Percentiles rank a stretch among this genome's conserved stretches.
phyloP scores from a whole-genome alignment of 2,113 vertebrate species.

The Chaetodon trifascialis region DNA sequence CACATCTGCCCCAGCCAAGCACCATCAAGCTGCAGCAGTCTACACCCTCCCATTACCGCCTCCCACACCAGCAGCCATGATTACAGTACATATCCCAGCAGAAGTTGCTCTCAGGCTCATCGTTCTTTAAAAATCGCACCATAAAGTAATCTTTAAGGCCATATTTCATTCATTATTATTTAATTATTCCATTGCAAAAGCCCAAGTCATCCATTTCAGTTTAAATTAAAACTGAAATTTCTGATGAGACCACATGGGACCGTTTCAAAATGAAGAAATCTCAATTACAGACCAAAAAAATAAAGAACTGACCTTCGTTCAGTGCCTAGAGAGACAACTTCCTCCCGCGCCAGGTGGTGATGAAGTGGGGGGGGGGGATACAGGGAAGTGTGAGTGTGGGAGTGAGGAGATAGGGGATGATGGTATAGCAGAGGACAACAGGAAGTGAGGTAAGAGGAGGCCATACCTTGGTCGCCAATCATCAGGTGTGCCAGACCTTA shows the following conservation, averaged over 20 bases:
- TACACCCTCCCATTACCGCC: slow-evolving; percentile 29
- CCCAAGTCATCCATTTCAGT: slow-evolving; percentile 31
- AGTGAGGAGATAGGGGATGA: slow-evolving; percentile 68
- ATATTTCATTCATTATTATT: slow-evolving; percentile 21
- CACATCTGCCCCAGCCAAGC: slow-evolving; percentile 59
- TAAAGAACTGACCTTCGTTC: slow-evolving; percentile 81
- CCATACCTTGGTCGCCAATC: slow-evolving; percentile 99
- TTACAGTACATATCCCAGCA: slow-evolving; percentile 18
- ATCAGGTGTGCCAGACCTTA: slow-evolving; percentile 99
- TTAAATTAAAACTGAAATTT: slow-evolving; percentile 46
- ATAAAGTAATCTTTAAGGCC: slow-evolving; percentile 23
- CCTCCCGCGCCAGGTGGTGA: slow-evolving; percentile 69
- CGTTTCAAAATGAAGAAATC: slow-evolving; percentile 39
- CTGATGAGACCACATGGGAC: slow-evolving; percentile 33
- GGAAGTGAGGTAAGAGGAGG: slow-evolving; percentile 95
- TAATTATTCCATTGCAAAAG: slow-evolving; percentile 31
- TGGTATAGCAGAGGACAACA: slow-evolving; percentile 81
- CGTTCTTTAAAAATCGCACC: slow-evolving; percentile 4
- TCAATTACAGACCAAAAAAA: slow-evolving; percentile 26
- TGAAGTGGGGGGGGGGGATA: slow-evolving; percentile 60
- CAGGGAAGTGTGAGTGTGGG: slow-evolving; percentile 58
- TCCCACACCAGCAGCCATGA: slow-evolving; percentile 56
- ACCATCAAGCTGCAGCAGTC: slow-evolving; percentile 30
- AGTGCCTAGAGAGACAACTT: slow-evolving; percentile 82
- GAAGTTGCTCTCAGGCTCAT: slow-evolving; percentile 71